Evolutionary conservation across 2,113 vertebrate species (phyloP).

Genomic region (Pyxicephalus adspersus): DNA sequence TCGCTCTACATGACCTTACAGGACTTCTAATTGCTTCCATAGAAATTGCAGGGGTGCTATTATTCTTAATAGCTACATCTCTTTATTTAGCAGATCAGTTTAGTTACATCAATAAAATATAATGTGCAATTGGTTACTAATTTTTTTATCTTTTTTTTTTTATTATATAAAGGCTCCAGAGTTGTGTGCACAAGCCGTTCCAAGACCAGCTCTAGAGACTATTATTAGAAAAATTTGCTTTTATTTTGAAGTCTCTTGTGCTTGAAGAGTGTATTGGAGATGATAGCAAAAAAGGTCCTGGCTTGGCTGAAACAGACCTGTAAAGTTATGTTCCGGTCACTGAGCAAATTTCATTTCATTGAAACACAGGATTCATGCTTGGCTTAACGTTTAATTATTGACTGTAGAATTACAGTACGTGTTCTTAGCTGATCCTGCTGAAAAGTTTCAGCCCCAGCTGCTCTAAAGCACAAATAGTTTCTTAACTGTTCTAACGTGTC

Average conservation of each 20-base stretch:
- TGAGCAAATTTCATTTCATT: conserved; percentile 52
- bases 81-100: too few relatives aligned
- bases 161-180: too few relatives aligned
- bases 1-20: too few relatives aligned
- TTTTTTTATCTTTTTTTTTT: too few relatives aligned
- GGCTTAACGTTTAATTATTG: conserved; percentile 55
- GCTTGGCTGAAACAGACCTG: conserved; percentile 31
- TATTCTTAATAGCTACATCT: too few relatives aligned
- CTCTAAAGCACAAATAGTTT: conserved; percentile 17
- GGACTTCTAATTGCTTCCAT: too few relatives aligned
- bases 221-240: too few relatives aligned
- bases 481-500: not conserved
- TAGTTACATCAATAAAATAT: too few relatives aligned
- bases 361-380: conserved; percentile 53
- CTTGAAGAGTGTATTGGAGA: not conserved
- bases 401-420: conserved; percentile 35
- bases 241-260: not conserved
- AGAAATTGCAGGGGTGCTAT: too few relatives aligned
- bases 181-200: too few relatives aligned
- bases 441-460: conserved; percentile 24
- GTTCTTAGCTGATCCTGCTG: conserved; percentile 33
- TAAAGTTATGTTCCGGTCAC: conserved; percentile 40
- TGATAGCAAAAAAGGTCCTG: not conserved
- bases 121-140: too few relatives aligned
- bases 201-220: too few relatives aligned